Evolutionary conservation across 2,888 invertebrate genomes (phyloP), one percentile per base, ranked within the genome.

Genomic region (Troides helena): DNA sequence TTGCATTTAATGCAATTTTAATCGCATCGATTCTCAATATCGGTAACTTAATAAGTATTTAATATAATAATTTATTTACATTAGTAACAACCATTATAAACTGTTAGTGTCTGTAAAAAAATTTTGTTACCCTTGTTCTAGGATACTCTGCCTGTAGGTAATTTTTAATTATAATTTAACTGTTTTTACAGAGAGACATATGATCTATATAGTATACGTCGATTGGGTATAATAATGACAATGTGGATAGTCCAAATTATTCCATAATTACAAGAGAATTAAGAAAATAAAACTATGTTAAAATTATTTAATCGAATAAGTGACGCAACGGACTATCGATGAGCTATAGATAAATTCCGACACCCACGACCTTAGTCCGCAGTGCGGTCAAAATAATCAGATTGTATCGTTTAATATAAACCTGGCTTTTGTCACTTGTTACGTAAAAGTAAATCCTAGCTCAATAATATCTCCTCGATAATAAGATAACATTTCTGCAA

Each of bases 341-440:
- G 57, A 57, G 18, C 53, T 66, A 67, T 71, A 72, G 71, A 70
- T 62, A 59, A 63, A 70, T 72, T 66, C 67, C 58, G 59, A 60
- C 61, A 56, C 64, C 59, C 61, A 62, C 64, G 60, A 67, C 67
- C 68, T 72, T 73, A 64, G 71, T 71, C 76, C 74, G 77, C 77
- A 77, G 71, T 75, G 77, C 76, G 75, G 75, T 67, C 68, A 30
- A 65, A 67, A 66, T 66, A 46, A 66, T 36, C 50, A 21, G 36
- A 59, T 62, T 65, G 57, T 69, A 58, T 21, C 17, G 36, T 60
- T 53, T 53, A 66, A 66, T 50, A 30, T 60, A n/a, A 59, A 66
- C 25, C n/a, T 12, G 7, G 14, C 46, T 21, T n/a, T 23, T 53
- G 21, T 21, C n/a, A 36, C 4, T 17, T 65, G 46, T 18, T 36